Percentiles rank a stretch among this genome's conserved stretches.
Evolutionary conservation across 92 coral and sea anemone genomes (phyloP).

Genomic region (Blastomussa wellsi): DNA sequence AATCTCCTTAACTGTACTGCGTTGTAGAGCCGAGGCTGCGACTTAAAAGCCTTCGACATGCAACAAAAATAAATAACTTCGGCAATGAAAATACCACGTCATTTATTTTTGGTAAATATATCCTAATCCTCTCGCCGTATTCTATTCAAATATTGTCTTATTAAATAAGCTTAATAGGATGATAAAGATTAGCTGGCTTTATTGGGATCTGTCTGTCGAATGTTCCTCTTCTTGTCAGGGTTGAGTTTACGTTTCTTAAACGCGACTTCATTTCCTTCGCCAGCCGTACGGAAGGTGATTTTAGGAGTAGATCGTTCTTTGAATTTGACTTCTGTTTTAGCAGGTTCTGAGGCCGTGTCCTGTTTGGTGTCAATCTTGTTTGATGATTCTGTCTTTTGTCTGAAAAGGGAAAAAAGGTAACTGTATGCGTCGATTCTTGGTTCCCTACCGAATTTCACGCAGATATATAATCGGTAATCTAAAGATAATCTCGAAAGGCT

Average conservation of each 20-base stretch:
- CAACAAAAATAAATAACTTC: background rate
- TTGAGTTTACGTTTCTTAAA: conserved; percentile 89
- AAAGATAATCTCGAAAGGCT: background rate
- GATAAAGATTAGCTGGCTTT: conserved; percentile 6
- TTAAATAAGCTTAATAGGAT: background rate
- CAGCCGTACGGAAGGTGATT: conserved; percentile 33
- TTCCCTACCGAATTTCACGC: background rate
- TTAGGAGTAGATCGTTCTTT: conserved; percentile 83
- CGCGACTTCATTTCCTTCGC: conserved; percentile 68
- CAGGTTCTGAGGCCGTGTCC: conserved; percentile 37
- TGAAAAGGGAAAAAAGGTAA: conserved; percentile 12
- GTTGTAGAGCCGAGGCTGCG: background rate
- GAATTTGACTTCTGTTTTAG: conserved; percentile 73
- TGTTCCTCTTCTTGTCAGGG: conserved; percentile 82
- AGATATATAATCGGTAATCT: background rate
- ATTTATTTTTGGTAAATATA: background rate
- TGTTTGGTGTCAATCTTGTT: conserved; percentile 22
- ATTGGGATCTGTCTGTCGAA: conserved; percentile 77
- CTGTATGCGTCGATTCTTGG: background rate
- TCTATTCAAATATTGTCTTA: background rate
- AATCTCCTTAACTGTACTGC: background rate
- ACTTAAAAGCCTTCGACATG: background rate
- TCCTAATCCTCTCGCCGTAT: background rate
- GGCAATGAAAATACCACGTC: background rate
- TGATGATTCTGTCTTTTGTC: background rate